Conservation (phyloP, 1,140 invertebrate species). For the Drosophila melanogaster region Release_6_plus_ISO1_MT NT_037436.4:17891501-17892000, state of each 20-base stretch:
- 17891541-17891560: neutral
- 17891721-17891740: too few species aligned
- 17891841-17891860: constrained; percentile 41
- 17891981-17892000: constrained; percentile 58
- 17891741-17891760: too few species aligned
- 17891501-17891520: too few species aligned
- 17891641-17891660: too few species aligned
- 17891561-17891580: neutral
- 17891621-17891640: too few species aligned
- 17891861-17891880: constrained; percentile 32
- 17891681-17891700: too few species aligned
- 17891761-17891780: too few species aligned
- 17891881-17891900: constrained; percentile 27
- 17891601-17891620: too few species aligned
- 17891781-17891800: neutral
- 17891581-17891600: constrained; percentile 15
- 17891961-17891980: constrained; percentile 56
- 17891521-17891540: neutral
- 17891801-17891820: neutral
- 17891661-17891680: too few species aligned
- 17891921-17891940: constrained; percentile 28
- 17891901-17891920: constrained; percentile 23
- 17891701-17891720: too few species aligned
- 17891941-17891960: constrained; percentile 51
- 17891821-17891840: constrained; percentile 48